These are phyloP conservation scores for Siniperca obscura DNA, from an alignment of 2,797 vertebrate species.

Conservation along the genomic window DNA sequence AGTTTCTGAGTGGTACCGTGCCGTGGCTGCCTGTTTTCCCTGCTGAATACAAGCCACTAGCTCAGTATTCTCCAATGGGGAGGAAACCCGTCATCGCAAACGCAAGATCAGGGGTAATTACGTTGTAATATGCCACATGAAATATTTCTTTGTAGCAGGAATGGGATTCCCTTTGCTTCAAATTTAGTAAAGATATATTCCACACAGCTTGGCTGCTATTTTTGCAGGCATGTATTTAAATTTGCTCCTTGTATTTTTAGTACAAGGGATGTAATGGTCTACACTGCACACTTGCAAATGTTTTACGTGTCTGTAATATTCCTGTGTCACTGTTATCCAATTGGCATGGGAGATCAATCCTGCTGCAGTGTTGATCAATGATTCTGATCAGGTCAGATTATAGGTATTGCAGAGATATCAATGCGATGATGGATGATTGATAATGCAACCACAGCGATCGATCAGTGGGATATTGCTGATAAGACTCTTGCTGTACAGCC, in stretches of 20 bases:
- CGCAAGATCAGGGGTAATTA: conserved; percentile 81
- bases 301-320: conserved; percentile 42
- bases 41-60: conserved; percentile 81
- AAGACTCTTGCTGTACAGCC: conserved; percentile 54
- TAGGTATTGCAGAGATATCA: conserved; percentile 80
- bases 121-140: conserved; percentile 75
- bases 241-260: conserved; percentile 49
- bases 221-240: conserved; percentile 53
- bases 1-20: conserved; percentile 70
- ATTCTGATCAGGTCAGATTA: conserved; percentile 80
- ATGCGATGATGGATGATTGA: conserved; percentile 83
- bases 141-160: conserved; percentile 70
- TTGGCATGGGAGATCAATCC: conserved; percentile 67
- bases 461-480: conserved; percentile 77
- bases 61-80: conserved; percentile 76
- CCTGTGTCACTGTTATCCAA: conserved; percentile 50
- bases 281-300: conserved; percentile 39
- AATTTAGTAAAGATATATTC: conserved; percentile 67
- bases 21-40: conserved; percentile 79
- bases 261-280: conserved; percentile 23
- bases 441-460: conserved; percentile 74
- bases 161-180: conserved; percentile 72
- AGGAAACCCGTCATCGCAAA: conserved; percentile 80
- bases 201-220: conserved; percentile 49
- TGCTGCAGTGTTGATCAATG: conserved; percentile 75